Evolutionary conservation across 2,888 invertebrate species (phyloP).

Genomic region (Chrysotoxum bicinctum): DNA sequence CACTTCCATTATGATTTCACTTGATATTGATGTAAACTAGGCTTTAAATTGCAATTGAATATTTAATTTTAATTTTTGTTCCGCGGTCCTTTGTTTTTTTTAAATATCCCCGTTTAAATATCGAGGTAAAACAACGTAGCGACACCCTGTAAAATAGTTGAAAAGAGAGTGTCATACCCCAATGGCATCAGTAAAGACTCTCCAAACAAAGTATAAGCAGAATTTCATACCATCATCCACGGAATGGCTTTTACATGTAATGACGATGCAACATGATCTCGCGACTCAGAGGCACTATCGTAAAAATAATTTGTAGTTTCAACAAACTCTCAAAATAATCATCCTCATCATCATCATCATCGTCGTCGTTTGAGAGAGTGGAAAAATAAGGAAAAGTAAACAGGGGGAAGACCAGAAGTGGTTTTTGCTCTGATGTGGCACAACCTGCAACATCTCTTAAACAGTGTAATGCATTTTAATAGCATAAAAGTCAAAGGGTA

Average conservation of each 20-base stretch:
- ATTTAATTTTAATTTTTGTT: no score
- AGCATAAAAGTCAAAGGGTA: constrained; percentile 35
- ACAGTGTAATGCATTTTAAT: constrained; percentile 53
- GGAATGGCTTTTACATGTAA: constrained; percentile 14
- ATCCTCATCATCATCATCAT: neutral
- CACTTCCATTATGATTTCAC: no score
- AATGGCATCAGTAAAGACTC: constrained; percentile 1
- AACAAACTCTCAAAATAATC: constrained; percentile 36
- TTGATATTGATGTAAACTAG: no score
- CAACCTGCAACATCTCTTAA: neutral
- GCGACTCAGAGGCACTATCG: constrained; percentile 42
- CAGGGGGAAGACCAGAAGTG: neutral
- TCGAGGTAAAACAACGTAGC: neutral
- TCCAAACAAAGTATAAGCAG: neutral
- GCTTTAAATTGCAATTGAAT: no score
- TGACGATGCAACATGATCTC: constrained; percentile 45
- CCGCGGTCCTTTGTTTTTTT: no score
- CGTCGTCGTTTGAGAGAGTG: neutral
- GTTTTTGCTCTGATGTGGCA: neutral
- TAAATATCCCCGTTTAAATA: no score
- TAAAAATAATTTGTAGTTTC: constrained; percentile 66
- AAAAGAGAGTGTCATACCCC: constrained; percentile 5
- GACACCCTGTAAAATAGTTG: neutral
- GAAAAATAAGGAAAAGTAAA: neutral
- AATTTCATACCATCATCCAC: neutral